Evolutionary conservation across 1,140 invertebrate genomes (phyloP), one percentile per base, ranked within the genome.

Genomic region (Drosophila quadrilineata): DNA sequence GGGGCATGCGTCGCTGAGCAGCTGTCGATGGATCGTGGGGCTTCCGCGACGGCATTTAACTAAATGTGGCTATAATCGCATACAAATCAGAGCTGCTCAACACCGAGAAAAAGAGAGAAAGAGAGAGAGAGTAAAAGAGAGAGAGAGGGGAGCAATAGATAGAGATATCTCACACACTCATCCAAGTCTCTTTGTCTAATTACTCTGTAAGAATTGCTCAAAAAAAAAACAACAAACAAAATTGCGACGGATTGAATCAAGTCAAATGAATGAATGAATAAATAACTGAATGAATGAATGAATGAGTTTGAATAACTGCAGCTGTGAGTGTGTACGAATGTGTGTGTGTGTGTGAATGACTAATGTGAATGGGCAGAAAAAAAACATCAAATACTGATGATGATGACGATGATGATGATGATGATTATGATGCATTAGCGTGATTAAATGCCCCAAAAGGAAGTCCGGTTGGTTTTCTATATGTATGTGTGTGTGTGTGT

Each of bases 21-120:
- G 17, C 14, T 19, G 21, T 31, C 9, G 16, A n/a, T 29, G 50
- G 9, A 35, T 5, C 21, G 60, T 68, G 74, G 64, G 74, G 75
- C 75, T 77, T 77, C 75, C 52, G 35, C 19, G 62, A 52, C 38
- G 36, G 54, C 29, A 41, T n/a, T n/a, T n/a, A n/a, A n/a, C n/a
- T n/a, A n/a, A n/a, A n/a, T n/a, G n/a, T n/a, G n/a, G n/a, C n/a
- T n/a, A n/a, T n/a, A n/a, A n/a, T n/a, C n/a, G n/a, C n/a, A n/a
- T n/a, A n/a, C n/a, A n/a, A n/a, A n/a, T n/a, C n/a, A n/a, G n/a
- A n/a, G n/a, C n/a, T n/a, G n/a, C n/a, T n/a, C n/a, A n/a, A n/a
- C n/a, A n/a, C n/a, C n/a, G n/a, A n/a, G n/a, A n/a, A n/a, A n/a
- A n/a, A n/a, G n/a, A n/a, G n/a, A n/a, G n/a, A n/a, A n/a, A n/a